Evolutionary conservation across 2,888 invertebrate species (phyloP).

Genomic region (Gandaritis pyraliata): DNA sequence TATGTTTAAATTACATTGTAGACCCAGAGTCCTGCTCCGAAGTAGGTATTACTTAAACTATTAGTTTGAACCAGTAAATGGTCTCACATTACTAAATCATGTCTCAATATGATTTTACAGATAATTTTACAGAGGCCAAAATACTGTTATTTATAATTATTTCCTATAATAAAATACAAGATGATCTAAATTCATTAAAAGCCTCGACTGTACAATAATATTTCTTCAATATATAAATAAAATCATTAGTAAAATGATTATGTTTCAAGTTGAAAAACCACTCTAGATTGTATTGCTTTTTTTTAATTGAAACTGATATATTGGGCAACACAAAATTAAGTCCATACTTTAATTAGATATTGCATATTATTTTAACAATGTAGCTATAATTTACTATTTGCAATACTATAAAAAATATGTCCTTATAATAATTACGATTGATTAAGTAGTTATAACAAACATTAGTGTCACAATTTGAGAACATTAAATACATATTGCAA

Average conservation of each 20-base stretch:
- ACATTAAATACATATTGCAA: constrained; percentile 42
- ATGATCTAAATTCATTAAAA: too few species aligned
- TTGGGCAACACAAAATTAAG: constrained; percentile 16
- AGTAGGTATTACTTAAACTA: constrained; percentile 19
- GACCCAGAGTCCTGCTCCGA: not conserved
- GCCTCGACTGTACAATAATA: too few species aligned
- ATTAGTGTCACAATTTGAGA: constrained; percentile 41
- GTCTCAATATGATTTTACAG: constrained; percentile 1
- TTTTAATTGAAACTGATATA: not conserved
- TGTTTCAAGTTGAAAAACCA: too few species aligned
- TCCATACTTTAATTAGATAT: constrained; percentile 21
- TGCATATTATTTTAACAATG: constrained; percentile 21
- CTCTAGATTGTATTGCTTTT: too few species aligned
- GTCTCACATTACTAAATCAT: constrained; percentile 2
- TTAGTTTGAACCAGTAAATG: constrained; percentile 7
- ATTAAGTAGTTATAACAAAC: constrained; percentile 35
- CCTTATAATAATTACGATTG: constrained; percentile 27
- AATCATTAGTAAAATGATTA: too few species aligned
- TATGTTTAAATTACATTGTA: constrained; percentile 19
- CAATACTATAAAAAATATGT: constrained; percentile 29
- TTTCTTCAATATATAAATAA: too few species aligned
- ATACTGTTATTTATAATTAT: too few species aligned
- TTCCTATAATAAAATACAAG: too few species aligned
- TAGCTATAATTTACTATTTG: constrained; percentile 26
- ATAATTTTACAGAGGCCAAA: not conserved